Evolutionary conservation across 2,888 invertebrate species (phyloP), one percentile per base, ranked within the genome.

Genomic region (Drosophila vallismaia): DNA sequence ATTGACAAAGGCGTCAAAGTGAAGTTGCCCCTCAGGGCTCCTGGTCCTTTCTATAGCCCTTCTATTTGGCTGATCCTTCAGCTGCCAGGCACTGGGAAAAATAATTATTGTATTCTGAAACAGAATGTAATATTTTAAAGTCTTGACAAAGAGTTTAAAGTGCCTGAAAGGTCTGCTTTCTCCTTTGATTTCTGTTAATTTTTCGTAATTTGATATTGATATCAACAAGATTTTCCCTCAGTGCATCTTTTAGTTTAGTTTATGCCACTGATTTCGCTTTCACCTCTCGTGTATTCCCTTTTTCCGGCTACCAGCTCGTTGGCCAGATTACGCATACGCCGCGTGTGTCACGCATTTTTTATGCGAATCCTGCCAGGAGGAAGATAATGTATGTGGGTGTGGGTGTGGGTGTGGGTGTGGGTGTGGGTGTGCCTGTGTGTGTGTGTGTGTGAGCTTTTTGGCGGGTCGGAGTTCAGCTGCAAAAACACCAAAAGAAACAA

Each of bases 261-360:
- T 60, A 49, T 62, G 62, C 31, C 49, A 31, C 60, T 48, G 60
- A 60, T 60, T 60, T 60, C 42, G 40, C 48, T 49, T 62, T 62
- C 42, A 62, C n/a, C 59, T 26, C 14, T 12, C 7, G 45, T 14
- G 54, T 33, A 45, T 45, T 54, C 24, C 7, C 24, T 12, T 31
- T 58, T 36, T 44, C 5, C 8, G 9, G 19, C 14, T 7, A 24
- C 24, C 3, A 9, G 5, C 31, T 45, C 55, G 14, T 52, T 12
- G 28, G n/a, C 50, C 71, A 62, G 71, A 87, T 79, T 87, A 79
- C 86, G 86, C 77, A 82, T 82, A 76, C 75, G 83, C 62, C 71
- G 76, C 51, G 66, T 79, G 62, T 79, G 70, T 62, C 74, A 79
- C 66, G 76, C 85, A 78, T 68, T 69, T 53, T 64, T 42, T 38